phyloP scores from a whole-genome alignment of 2,888 invertebrate species.

The Mantis religiosa region DNA sequence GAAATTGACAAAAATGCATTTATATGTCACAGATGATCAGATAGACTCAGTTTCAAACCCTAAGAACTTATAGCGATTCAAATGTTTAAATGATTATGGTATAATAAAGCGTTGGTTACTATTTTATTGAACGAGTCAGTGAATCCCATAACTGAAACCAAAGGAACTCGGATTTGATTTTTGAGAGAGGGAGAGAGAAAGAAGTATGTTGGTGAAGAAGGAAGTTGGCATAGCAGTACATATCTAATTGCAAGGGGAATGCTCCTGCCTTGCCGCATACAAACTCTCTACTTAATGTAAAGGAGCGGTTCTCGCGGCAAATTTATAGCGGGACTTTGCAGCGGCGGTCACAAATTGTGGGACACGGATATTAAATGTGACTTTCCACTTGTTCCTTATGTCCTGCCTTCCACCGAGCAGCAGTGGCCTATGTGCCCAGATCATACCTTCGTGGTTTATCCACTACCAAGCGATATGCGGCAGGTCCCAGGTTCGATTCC shows the following conservation, averaged over 20 bases:
- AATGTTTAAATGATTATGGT: no score
- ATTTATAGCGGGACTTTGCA: conserved; percentile 23
- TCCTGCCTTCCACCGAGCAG: background rate
- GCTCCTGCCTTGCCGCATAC: background rate
- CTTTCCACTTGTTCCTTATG: conserved; percentile 9
- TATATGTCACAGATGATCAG: no score
- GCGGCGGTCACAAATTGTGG: conserved; percentile 22
- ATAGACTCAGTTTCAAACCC: no score
- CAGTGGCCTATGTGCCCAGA: background rate
- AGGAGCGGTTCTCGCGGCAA: conserved; percentile 5
- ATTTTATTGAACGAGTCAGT: no score
- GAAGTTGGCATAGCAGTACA: background rate
- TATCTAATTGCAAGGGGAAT: background rate
- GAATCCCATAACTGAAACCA: background rate
- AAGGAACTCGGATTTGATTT: background rate
- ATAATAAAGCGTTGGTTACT: no score
- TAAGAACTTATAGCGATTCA: no score
- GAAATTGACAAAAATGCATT: no score
- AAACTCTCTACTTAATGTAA: conserved; percentile 20
- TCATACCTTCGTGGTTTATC: background rate
- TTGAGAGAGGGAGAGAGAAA: background rate
- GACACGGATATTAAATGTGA: conserved; percentile 22
- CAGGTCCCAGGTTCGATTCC: no score
- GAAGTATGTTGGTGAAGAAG: background rate
- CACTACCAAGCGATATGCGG: no score